A percentile compares a stretch with the other conserved stretches of the same genome.
These are phyloP conservation scores for Pollenia labialis DNA, from an alignment of 2,888 invertebrate genomes.

Conservation along the genomic window DNA sequence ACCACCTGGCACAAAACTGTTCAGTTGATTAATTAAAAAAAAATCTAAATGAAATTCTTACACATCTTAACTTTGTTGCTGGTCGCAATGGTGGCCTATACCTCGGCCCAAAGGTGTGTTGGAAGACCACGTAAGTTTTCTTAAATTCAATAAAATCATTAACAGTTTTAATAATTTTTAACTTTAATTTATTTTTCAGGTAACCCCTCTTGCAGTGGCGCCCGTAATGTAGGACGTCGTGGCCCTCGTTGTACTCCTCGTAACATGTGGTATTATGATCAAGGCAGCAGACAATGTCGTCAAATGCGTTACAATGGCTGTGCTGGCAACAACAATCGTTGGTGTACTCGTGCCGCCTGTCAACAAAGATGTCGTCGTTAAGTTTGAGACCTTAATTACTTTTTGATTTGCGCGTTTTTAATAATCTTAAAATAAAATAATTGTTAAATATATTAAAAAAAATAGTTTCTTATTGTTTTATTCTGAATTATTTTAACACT, in stretches of 20 bases:
- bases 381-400: too few relatives aligned
- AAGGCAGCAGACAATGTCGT: conserved; percentile 22
- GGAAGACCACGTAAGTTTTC: conserved; percentile 18
- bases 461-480: too few relatives aligned
- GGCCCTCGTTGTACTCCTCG: background rate
- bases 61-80: conserved; percentile 36
- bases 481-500: too few relatives aligned
- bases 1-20: too few relatives aligned
- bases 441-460: too few relatives aligned
- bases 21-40: background rate
- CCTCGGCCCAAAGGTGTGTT: conserved; percentile 32
- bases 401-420: too few relatives aligned
- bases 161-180: too few relatives aligned
- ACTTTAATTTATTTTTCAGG: background rate
- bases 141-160: background rate
- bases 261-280: conserved; percentile 46
- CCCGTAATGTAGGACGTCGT: conserved; percentile 19
- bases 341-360: conserved; percentile 57
- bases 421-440: too few relatives aligned
- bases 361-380: conserved; percentile 40
- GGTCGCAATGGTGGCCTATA: conserved; percentile 33
- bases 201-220: conserved; percentile 27
- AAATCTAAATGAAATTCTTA: conserved; percentile 42
- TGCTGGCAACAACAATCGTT: conserved; percentile 58
- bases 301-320: conserved; percentile 44